A percentile compares a stretch with the other conserved stretches of the same genome.
Conservation (phyloP, 2,113 vertebrate genomes). For the Thinocorus orbignyianus region DNA sequence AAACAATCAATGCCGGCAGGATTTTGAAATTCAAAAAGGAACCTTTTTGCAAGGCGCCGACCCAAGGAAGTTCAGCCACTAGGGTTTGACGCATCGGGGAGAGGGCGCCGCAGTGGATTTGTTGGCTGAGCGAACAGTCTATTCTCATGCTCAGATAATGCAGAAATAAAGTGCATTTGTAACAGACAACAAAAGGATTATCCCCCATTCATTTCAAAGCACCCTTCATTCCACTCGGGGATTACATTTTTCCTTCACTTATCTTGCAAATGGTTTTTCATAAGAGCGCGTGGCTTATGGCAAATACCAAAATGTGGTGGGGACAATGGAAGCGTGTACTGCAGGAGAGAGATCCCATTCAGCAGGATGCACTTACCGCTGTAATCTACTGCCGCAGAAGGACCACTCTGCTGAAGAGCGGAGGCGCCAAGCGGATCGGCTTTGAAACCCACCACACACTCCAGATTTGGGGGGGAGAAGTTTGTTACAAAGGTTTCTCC, state of each 20-base stretch:
- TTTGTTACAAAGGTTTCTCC: not conserved
- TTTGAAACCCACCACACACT: not conserved
- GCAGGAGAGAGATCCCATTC: not conserved
- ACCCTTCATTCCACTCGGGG: slow-evolving; percentile 77
- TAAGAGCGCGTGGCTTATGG: slow-evolving; percentile 66
- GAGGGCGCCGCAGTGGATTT: slow-evolving; percentile 66
- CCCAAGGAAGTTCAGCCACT: not conserved
- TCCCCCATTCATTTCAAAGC: slow-evolving; percentile 81
- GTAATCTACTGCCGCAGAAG: slow-evolving; percentile 21
- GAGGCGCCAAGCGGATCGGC: not conserved
- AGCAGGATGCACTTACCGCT: not conserved
- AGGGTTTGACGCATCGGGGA: slow-evolving; percentile 1
- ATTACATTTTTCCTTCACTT: slow-evolving; percentile 84
- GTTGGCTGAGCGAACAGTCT: slow-evolving; percentile 53
- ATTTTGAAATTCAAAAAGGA: slow-evolving; percentile 12
- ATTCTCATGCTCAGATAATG: slow-evolving; percentile 76
- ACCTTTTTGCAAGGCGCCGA: not conserved
- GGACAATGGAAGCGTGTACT: slow-evolving; percentile 45
- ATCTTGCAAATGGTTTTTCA: slow-evolving; percentile 79
- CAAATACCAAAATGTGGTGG: slow-evolving; percentile 62
- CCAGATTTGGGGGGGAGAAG: not conserved
- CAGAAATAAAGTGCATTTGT: slow-evolving; percentile 80
- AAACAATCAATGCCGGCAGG: slow-evolving; percentile 4
- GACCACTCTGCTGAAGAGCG: not conserved
- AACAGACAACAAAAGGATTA: slow-evolving; percentile 82